Evolutionary conservation across 1,140 invertebrate species (phyloP), one percentile per base, ranked within the genome.

Genomic region (Euwallacea fornicatus): DNA sequence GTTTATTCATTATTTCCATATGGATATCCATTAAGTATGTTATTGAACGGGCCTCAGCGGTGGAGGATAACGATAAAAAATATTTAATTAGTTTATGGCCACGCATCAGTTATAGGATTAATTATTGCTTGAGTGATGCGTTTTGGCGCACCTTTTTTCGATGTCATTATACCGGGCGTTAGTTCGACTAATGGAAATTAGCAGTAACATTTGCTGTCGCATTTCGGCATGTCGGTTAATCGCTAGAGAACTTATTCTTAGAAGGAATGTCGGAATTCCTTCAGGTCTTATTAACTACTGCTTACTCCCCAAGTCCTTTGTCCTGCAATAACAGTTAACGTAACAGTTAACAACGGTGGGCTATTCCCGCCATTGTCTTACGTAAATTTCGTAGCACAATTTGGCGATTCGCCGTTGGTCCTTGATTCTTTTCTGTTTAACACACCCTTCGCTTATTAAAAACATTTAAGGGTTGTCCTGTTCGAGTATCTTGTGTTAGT

Each of bases 1-100:
- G 61, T 70, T 70, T 70, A 70, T 70, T 58, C 69, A 70, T 70
- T 70, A 70, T 70, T 64, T 70, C 47, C 59, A 63, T 69, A 69
- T 69, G 67, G 67, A 69, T 63, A 56, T 69, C 59, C 59, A 63
- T 69, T 69, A 62, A 63, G 47, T 69, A 41, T 56, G 67, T 50
- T 67, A 69, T 69, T 63, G 50, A 63, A 53, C 15, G 56, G 43
- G 33, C 47, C 21, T 33, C 54, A 58, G 55, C n/a, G 54, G 65
- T 42, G 63, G 7, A 9, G 47, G 47, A 47, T 64, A 66, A 66
- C 41, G 21, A 66, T 66, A 66, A 66, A 66, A 63, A 16, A 54
- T 55, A 66, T 66, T 64, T 64, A 64, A 64, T 64, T 64, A 64
- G 61, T 64, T 64, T 64, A 64, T 64, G 61, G 43, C 43, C 43